Evolutionary conservation across 2,797 vertebrate species (phyloP).

Genomic region (Gymnoscopelus microlampas): DNA sequence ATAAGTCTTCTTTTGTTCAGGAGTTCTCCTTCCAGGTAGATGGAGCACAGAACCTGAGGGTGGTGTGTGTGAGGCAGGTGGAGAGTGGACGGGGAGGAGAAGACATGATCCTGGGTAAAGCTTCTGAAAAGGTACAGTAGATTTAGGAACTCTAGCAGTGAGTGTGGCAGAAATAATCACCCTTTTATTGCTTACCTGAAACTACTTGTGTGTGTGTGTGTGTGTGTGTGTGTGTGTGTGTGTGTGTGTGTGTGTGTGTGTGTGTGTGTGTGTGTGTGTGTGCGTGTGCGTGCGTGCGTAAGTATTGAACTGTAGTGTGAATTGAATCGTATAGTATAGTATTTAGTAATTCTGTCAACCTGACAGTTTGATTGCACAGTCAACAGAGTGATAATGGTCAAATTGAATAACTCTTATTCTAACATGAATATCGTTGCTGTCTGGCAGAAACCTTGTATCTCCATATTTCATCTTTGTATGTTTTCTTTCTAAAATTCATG

Average conservation of each 20-base stretch:
- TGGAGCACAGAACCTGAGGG: constrained; percentile 64
- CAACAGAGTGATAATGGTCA: too few species aligned
- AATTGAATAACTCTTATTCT: too few species aligned
- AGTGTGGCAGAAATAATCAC: neutral
- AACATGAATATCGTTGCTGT: too few species aligned
- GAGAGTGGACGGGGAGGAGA: constrained; percentile 30
- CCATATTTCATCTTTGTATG: too few species aligned
- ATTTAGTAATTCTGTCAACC: too few species aligned
- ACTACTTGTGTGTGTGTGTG: neutral
- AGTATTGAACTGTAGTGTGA: too few species aligned
- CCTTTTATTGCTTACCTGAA: too few species aligned
- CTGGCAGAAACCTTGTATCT: too few species aligned
- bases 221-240: constrained; percentile 11
- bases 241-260: constrained; percentile 19
- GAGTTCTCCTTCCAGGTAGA: constrained; percentile 82
- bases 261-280: constrained; percentile 6
- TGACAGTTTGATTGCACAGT: too few species aligned
- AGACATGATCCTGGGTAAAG: constrained; percentile 68
- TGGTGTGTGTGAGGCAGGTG: constrained; percentile 74
- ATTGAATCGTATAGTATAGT: too few species aligned
- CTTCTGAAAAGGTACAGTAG: constrained; percentile 59
- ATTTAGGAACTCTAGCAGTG: neutral
- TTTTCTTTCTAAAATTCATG: too few species aligned
- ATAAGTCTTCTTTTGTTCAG: constrained; percentile 44
- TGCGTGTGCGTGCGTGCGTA: too few species aligned